A percentile compares a stretch with the other conserved stretches of the same genome.
Conservation (phyloP, 2,797 vertebrate species). For the Knipowitschia caucasica region DNA sequence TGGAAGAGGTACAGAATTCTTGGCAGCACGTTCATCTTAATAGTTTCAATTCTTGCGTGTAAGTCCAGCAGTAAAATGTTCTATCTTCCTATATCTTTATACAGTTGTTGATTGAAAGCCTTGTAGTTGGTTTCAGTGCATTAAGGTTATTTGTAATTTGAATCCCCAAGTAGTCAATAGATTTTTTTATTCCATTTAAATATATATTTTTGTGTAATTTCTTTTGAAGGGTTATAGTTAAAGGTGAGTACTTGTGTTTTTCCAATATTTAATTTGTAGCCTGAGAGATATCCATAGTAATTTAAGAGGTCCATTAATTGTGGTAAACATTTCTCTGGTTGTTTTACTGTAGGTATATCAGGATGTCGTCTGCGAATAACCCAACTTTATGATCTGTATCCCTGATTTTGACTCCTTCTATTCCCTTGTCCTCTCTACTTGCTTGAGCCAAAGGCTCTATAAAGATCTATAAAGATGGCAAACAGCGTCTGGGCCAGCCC, state of each 20-base stretch:
- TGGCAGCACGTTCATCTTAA: not conserved
- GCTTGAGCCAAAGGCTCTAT: conserved; percentile 12
- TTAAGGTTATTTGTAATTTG: not conserved
- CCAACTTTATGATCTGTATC: conserved; percentile 8
- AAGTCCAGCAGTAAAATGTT: not conserved
- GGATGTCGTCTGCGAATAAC: conserved; percentile 16
- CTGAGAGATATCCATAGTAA: not conserved
- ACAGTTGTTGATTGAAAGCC: not conserved
- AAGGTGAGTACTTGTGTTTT: conserved; percentile 2
- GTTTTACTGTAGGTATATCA: conserved; percentile 4
- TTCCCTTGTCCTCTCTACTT: conserved; percentile 4
- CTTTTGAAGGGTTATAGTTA: not conserved
- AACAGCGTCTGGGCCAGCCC: not conserved
- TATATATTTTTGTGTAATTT: not conserved
- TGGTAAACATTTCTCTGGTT: not conserved
- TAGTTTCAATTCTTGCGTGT: not conserved
- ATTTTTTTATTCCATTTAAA: conserved; percentile 2
- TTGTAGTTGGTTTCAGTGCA: conserved; percentile 3
- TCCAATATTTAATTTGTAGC: conserved; percentile 7
- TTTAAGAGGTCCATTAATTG: not conserved
- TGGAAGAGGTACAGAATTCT: not conserved
- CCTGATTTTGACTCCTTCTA: conserved; percentile 1
- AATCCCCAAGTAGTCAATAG: conserved; percentile 1
- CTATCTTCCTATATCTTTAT: conserved; percentile 8
- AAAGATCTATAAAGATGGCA: too few relatives aligned